Conservation (phyloP, 1,140 invertebrate species). For the Brachionus asplanchnoidis region DNA sequence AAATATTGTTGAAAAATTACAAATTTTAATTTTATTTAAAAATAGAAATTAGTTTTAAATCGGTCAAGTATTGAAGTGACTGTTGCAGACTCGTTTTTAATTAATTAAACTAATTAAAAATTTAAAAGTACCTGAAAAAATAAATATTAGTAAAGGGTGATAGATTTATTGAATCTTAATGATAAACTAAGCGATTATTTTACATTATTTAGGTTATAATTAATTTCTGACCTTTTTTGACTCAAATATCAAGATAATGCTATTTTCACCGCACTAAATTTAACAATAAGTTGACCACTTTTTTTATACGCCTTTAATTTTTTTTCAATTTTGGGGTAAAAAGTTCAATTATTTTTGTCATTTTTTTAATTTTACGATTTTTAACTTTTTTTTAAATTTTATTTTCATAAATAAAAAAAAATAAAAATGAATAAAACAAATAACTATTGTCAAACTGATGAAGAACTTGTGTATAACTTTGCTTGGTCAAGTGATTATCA, state of each 20-base stretch:
- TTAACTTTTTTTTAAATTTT: too few species aligned
- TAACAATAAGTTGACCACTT: neutral
- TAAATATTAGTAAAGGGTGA: neutral
- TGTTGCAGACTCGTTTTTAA: neutral
- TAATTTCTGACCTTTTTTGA: neutral
- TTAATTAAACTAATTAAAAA: neutral
- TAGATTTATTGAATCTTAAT: neutral
- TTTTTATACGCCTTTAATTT: neutral
- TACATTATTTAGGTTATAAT: neutral
- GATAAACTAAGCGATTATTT: too few species aligned
- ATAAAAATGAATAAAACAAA: neutral
- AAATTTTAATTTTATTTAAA: too few species aligned
- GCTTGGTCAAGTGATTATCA: conserved; percentile 20
- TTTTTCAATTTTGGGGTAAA: neutral
- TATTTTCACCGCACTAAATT: neutral
- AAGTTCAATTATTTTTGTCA: neutral
- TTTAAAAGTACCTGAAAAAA: neutral
- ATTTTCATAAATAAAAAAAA: neutral
- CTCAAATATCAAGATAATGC: neutral
- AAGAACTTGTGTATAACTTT: neutral
- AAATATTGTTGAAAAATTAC: too few species aligned
- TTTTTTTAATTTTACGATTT: neutral
- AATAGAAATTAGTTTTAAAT: too few species aligned
- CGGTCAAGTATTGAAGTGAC: neutral
- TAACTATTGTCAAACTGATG: neutral